Conservation (phyloP, 2,113 vertebrate species). For the Sarotherodon lohbergeri region DNA sequence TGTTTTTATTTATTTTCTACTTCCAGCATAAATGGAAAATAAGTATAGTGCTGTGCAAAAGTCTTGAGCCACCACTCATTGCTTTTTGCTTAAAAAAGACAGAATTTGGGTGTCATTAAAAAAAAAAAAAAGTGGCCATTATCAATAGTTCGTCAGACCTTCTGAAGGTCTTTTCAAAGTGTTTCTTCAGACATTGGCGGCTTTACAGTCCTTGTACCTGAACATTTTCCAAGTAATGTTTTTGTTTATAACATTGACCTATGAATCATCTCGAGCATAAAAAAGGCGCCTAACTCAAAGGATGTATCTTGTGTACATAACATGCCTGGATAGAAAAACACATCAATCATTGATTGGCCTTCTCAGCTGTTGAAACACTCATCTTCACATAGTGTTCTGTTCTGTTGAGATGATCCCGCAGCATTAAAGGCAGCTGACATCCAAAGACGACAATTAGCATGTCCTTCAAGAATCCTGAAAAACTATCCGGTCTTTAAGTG, state of each 20-base stretch:
- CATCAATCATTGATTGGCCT: neutral
- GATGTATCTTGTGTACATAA: neutral
- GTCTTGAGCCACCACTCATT: neutral
- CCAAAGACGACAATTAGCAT: neutral
- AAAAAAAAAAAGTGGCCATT: fast-evolving
- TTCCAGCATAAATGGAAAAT: neutral
- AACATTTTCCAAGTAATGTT: neutral
- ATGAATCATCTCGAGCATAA: neutral
- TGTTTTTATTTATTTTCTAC: neutral
- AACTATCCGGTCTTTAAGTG: neutral
- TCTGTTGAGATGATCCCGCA: neutral
- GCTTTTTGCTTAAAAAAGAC: neutral
- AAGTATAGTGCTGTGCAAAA: neutral
- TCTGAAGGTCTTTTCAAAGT: neutral
- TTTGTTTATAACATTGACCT: neutral
- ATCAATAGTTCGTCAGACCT: neutral
- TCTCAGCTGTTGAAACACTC: neutral
- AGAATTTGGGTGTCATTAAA: neutral
- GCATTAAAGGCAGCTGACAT: neutral
- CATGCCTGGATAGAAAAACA: neutral
- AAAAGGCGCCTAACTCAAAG: neutral
- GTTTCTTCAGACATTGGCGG: neutral
- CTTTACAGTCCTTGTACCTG: neutral
- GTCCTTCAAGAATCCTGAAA: neutral
- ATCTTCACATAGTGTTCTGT: neutral